Base-by-base conservation (phyloP, 1,140 invertebrate genomes). In the Yoshiicerus persimilis region DNA sequence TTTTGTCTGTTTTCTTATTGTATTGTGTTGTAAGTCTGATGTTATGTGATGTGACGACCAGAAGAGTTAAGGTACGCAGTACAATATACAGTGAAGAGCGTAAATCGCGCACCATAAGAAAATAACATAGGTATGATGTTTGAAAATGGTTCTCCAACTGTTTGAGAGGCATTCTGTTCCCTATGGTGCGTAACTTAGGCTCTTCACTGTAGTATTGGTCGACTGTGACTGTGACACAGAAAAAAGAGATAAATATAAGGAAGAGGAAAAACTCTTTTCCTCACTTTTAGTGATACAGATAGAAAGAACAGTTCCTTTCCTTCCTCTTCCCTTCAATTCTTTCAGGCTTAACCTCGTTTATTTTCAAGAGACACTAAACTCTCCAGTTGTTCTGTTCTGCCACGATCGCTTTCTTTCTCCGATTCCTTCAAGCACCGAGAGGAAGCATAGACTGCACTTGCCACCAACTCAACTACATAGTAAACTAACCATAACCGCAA, bases 361-460 rank as follows among this genome's bases (percentile, higher is more conserved):
- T 80, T 80, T 80, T 80, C 75, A 80, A 80, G 75, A 80, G 75
- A 80, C 75, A 80, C 75, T 70, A 80, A 80, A 34, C 75, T 80
- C 75, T 80, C 30, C 75, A 80, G 75, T 80, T 38, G 75, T 38
- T 80, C 75, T 80, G 34, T 38, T 80, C 75, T 80, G 75, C 34
- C 20, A 80, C 75, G 75, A 80, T 38, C 75, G 32, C 75, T 80
- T 38, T 80, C 75, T 80, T 38, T 80, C 75, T 16, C 16, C 70
- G 36, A 77, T 77, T 80, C 75, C 34, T 80, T n/a, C n/a, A 80
- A 80, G 34, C n/a, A 38, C 4, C 5, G 6, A n/a, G 47, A n/a
- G 47, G n/a, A 41, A 41, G 32, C 75, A 80, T 80, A 34, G 75
- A 80, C 30, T 36, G 75, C 75, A 80, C 75, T 80, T 80, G 32